Conservation (phyloP, 2,113 vertebrate genomes). For the Mixornis gularis region DNA sequence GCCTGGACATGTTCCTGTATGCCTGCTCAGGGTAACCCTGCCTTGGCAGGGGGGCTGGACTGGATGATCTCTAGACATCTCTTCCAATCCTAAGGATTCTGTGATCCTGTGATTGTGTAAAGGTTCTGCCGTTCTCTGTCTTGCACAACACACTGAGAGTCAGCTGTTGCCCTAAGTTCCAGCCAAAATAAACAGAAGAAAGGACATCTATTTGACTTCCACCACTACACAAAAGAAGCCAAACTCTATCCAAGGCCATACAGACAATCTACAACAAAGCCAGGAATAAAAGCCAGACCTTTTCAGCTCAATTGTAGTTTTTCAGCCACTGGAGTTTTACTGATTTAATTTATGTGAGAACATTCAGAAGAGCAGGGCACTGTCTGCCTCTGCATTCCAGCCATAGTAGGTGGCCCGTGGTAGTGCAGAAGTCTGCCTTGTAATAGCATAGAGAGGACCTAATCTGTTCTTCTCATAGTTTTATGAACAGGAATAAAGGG, state of each 20-base stretch:
- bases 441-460: not conserved
- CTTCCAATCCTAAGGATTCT: not conserved
- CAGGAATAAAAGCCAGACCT: not conserved
- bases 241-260: not conserved
- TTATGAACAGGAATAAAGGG: not conserved
- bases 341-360: not conserved
- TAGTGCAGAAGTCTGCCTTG: not conserved
- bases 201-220: not conserved
- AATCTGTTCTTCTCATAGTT: not conserved
- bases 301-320: not conserved
- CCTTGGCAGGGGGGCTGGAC: not conserved
- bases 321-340: not conserved
- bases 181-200: not conserved
- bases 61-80: not conserved
- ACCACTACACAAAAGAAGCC: not conserved
- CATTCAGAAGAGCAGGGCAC: not conserved
- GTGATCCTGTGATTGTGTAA: not conserved
- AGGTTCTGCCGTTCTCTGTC: not conserved
- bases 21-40: not conserved
- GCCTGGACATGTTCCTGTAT: not conserved
- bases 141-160: not conserved
- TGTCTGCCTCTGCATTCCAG: not conserved
- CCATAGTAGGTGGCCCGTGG: not conserved
- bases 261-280: not conserved
- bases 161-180: not conserved